Base-by-base conservation (phyloP, 2,113 vertebrate genomes). In the Saccopteryx bilineata region DNA sequence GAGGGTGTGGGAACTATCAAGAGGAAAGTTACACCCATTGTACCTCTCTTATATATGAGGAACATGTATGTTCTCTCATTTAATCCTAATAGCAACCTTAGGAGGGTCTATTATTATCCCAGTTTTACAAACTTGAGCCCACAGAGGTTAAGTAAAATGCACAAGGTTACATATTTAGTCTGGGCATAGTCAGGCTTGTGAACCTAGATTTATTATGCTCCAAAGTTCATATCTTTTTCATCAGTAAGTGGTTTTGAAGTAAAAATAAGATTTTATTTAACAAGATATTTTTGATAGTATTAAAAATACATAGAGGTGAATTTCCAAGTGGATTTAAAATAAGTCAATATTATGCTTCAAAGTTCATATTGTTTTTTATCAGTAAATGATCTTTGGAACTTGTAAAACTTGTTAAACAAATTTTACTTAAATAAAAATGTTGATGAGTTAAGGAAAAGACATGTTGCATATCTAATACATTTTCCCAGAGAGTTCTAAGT, bases 341-440 rank as follows among this genome's bases (percentile, higher is more conserved):
- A 74, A 92, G 10, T 60, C 31, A 56, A 1, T 78, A n/a, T n/a
- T 54, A 54, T 1, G 10, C 75, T n/a, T 28, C 28, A 54, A 78
- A 78, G 75, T 78, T 31, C 50, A n/a, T n/a, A 54, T 54, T 17
- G n/a, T 28, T 78, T 78, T 54, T 5, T 52, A 56, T 78, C 18
- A 21, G 28, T 78, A 78, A 54, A 56, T 54, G 75, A 28, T 11
- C 28, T 78, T 56, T n/a, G 50, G 75, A 56, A 78, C 50, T 54
- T n/a, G 5, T 50, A n/a, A 78, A 78, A 78, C n/a, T n/a, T 69
- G 14, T 52, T 89, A 58, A 50, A n/a, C 8, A 81, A 78, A 54
- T 76, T 50, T 83, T 90, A 90, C 3, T 93, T 33, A 33, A 78
- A 79, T 33, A 9, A 48, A 95, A 82, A 68, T 87, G 24, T n/a